Evolutionary conservation across 1,140 invertebrate genomes (phyloP), one percentile per base, ranked within the genome.

Genomic region (Neodiprion lecontei): DNA sequence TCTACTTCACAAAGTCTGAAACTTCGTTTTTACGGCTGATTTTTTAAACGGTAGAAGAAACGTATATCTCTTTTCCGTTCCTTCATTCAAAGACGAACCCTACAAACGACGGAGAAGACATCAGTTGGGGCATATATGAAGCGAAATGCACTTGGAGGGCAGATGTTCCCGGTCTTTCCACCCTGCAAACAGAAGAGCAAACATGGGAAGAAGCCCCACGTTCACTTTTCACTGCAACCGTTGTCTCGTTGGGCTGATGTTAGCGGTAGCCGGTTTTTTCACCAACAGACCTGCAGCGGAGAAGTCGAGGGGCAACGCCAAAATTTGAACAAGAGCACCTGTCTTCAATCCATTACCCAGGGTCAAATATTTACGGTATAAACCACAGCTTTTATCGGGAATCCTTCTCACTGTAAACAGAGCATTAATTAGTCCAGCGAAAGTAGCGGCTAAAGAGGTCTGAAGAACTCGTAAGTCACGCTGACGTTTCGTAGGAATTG

Each of bases 301-400:
- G 23, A 12, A 23, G 40, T 69, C 10, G 4, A 5, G 17, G 11
- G 67, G 67, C 11, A 69, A 69, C 4, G 11, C 11, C n/a, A 69
- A 69, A 69, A 69, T 69, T 12, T 69, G 67, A 69, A 69, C 40
- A 69, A 69, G 67, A 47, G 67, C 40, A 47, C 67, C 67, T 69
- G 67, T 69, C 67, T 12, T 69, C 67, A 9, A 7, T 23, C 40
- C 21, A 23, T 23, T 69, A 23, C 17, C 11, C 17, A 69, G 67
- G 21, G 40, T 21, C 67, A 69, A 69, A 69, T 69, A 69, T 69
- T 69, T 69, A 69, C 11, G 21, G 67, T 7, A 47, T 7, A 47
- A 8, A 47, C 21, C 40, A 8, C 40, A 14, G 7, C 3, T 68
- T 69, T 69, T 23, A 69, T 11, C 40, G 67, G 40, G 17, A 69